Base-by-base conservation (phyloP, 2,888 invertebrate genomes). In the Caradrina clavipalpis region DNA sequence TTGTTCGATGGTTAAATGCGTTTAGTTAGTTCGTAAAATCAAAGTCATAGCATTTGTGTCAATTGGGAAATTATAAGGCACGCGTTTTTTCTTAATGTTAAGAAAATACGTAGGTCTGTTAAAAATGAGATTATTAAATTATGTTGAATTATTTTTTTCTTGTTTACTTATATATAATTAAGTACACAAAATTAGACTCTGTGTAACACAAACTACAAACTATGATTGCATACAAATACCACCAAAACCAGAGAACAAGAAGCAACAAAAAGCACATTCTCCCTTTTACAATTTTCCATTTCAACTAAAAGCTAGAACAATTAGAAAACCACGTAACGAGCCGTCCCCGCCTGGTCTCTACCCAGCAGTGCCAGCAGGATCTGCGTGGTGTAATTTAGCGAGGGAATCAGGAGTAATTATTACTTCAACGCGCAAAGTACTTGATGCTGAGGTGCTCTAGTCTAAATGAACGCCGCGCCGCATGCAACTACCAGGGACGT, bases 341-440 rank as follows among this genome's bases (percentile, higher is more conserved):
- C 13, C 8, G 1, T 50, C 21, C 39, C 4, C 42, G 19, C 54
- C 54, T 73, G 31, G 58, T 79, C 31, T 49, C 13, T 49, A 19
- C 22, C 22, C 22, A 56, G 26, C 57, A 61, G 45, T 21, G 11
- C 22, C 2, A 7, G 21, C 17, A 26, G 63, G 31, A 73, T 58
- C 49, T 22, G 26, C 21, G 42, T 26, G 19, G 49, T 50, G 62
- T 60, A 65, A 80, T 62, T 69, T 45, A 66, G 39, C 61, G 31
- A 51, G 51, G 22, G 62, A 77, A 86, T 87, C 83, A 84, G 78
- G 73, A 87, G 82, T 86, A 87, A 88, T 88, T 86, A 88, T 86
- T 85, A 82, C 83, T 85, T 82, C 74, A 80, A 73, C 72, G 73
- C 61, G 77, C 82, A 69, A 73, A 83, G 70, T 76, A 76, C 80